Base-by-base conservation (phyloP, 2,113 vertebrate species). In the Xiphophorus hellerii region DNA sequence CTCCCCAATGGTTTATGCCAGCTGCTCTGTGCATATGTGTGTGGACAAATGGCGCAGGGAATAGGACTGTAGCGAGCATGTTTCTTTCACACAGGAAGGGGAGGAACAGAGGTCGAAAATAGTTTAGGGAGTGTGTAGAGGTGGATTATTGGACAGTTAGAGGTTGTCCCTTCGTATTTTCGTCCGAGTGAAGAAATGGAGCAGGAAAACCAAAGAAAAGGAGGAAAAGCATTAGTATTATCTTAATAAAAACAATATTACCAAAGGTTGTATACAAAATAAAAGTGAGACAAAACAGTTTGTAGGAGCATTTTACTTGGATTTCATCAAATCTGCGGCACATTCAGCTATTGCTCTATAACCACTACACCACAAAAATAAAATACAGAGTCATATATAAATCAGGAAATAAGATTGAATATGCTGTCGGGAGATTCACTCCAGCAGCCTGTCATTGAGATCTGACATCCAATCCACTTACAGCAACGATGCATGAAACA, bases 81-180 rank as follows among this genome's bases (percentile, higher is more conserved):
- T 79, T 80, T 85, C 62, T 78, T 81, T 79, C 67, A 58, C 70
- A 68, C 64, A 65, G 31, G 3, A 71, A 5, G 12, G 9, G 29
- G 33, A 74, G 70, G 58, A 37, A 61, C 27, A 73, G 39, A 64
- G 35, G 76, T 75, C 4, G 65, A 81, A 79, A 83, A 71, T 78
- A 68, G 77, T 83, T 74, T 25, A 62, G 76, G 76, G 73, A 62
- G 65, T 71, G 42, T 44, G 76, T 61, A 68, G 71, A 73, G n/a
- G 48, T 66, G 79, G 76, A 84, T 84, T 82, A 81, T 48, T 73
- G 62, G 62, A 25, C n/a, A 67, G 73, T 73, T 71, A 62, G 65
- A 81, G 67, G 37, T 70, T 62, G 48, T 64, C 28, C 28, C 29
- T 27, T 76, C 25, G 71, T 76, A 76, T 74, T 62, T 39, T 44